phyloP scores from a whole-genome alignment of 2,113 vertebrate species.

The Bubalus kerabau region DNA sequence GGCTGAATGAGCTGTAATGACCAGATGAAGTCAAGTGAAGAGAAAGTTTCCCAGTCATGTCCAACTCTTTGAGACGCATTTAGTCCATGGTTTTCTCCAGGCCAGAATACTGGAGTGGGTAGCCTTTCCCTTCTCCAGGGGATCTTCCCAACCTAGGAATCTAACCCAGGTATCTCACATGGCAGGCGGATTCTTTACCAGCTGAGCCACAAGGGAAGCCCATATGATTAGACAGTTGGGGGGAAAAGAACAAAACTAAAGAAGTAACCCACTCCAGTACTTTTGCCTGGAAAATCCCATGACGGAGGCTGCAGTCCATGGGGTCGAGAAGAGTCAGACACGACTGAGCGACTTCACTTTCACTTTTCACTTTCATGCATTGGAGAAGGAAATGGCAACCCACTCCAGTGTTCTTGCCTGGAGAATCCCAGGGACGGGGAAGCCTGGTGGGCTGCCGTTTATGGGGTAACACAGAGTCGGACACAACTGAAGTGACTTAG shows the following conservation, averaged over 20 bases:
- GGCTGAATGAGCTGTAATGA: not conserved
- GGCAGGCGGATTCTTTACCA: not conserved
- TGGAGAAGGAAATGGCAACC: too few relatives aligned
- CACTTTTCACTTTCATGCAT: too few relatives aligned
- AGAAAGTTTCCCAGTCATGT: not conserved
- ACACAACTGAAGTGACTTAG: too few relatives aligned
- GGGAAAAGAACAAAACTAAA: not conserved
- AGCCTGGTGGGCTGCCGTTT: too few relatives aligned
- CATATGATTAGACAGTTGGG: not conserved
- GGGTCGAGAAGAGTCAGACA: too few relatives aligned
- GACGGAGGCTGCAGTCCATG: too few relatives aligned
- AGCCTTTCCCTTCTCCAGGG: not conserved
- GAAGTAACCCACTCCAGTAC: not conserved
- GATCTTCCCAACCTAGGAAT: not conserved
- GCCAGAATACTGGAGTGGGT: not conserved
- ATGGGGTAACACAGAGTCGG: too few relatives aligned
- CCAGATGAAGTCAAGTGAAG: not conserved
- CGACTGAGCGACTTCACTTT: too few relatives aligned
- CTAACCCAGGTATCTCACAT: not conserved
- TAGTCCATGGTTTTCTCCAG: not conserved
- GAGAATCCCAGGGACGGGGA: too few relatives aligned
- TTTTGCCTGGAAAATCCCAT: too few relatives aligned
- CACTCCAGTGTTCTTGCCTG: too few relatives aligned
- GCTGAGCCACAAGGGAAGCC: not conserved
- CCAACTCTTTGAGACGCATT: rapidly evolving